Evolutionary conservation across 2,888 invertebrate genomes (phyloP), one percentile per base, ranked within the genome.

Genomic region (Ctena decussata): DNA sequence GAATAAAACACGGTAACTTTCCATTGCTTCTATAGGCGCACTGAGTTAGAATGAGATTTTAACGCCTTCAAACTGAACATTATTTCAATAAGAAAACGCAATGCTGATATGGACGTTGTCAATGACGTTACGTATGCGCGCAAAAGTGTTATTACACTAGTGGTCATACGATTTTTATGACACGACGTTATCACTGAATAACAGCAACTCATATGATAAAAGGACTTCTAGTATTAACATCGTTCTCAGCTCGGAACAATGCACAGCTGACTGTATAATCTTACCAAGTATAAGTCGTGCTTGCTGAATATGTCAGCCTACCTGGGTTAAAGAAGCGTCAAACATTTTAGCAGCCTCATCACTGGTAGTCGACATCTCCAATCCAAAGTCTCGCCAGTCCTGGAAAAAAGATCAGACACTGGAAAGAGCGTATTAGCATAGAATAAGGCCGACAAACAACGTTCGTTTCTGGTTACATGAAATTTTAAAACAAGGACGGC

Each of bases 321-420:
- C 72, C 72, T 72, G 72, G 15, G 72, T 72, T 6, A 72, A 44
- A n/a, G 44, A 24, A 18, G 41, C 39, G 18, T 72, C 72, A 41
- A 72, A 72, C 41, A 72, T 24, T 24, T 72, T 72, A 21, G n/a
- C 21, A 3, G 72, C 72, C 24, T 72, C 72, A 24, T 72, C 72
- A 24, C 72, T 72, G 37, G 72, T 46, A 3, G 72, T 72, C 3
- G 41, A 72, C 72, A 72, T 44, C 8, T 72, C 72, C 44, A 41
- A 27, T 1, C 72, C 72, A 18, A 72, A 11, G 72, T 72, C 72
- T 24, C 30, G 24, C 72, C 72, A 72, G 8, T 72, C 72, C 72
- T 72, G 30, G 3, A 44, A 72, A 35, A 32, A 65, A 32, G 27
- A 46, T 41, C 6, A 41, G 41, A 11, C 6, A 46, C 12, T 46